phyloP scores from a whole-genome alignment of 2,797 vertebrate genomes.

The Muscicapa comitata region DNA sequence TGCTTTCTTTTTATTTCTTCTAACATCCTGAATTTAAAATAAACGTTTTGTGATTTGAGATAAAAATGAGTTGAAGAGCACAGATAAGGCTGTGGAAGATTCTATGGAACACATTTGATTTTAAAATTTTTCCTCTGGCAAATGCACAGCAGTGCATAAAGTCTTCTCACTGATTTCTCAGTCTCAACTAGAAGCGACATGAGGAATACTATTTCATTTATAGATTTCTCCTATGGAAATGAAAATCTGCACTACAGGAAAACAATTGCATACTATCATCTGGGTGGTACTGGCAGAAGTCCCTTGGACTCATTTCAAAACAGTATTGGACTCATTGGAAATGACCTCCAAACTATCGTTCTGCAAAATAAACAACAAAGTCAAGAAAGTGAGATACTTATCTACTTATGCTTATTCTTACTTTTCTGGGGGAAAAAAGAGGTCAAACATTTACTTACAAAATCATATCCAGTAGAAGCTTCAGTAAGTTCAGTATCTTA shows the following conservation, averaged over 20 bases:
- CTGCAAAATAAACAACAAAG: not conserved
- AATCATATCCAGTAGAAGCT: not conserved
- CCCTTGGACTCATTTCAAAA: not conserved
- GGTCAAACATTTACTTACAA: not conserved
- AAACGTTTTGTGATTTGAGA: not conserved
- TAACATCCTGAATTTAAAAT: not conserved
- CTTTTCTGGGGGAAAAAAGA: not conserved
- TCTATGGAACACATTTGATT: not conserved
- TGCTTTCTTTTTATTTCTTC: not conserved
- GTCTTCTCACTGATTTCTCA: not conserved
- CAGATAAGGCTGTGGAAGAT: not conserved
- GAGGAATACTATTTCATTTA: not conserved
- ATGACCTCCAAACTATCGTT: not conserved
- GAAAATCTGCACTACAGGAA: not conserved
- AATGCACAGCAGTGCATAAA: not conserved
- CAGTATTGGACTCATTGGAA: not conserved
- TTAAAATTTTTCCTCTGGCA: not conserved
- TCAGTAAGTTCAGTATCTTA: slow-evolving; percentile 1
- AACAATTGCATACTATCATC: not conserved
- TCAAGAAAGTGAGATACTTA: not conserved
- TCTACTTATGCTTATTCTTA: not conserved
- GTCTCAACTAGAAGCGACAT: not conserved
- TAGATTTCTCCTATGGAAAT: not conserved
- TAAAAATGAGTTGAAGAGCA: not conserved
- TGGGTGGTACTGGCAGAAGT: not conserved